A percentile compares a stretch with the other conserved stretches of the same genome.
phyloP scores from a whole-genome alignment of 2,797 vertebrate species.

The Microhierax caerulescens region DNA sequence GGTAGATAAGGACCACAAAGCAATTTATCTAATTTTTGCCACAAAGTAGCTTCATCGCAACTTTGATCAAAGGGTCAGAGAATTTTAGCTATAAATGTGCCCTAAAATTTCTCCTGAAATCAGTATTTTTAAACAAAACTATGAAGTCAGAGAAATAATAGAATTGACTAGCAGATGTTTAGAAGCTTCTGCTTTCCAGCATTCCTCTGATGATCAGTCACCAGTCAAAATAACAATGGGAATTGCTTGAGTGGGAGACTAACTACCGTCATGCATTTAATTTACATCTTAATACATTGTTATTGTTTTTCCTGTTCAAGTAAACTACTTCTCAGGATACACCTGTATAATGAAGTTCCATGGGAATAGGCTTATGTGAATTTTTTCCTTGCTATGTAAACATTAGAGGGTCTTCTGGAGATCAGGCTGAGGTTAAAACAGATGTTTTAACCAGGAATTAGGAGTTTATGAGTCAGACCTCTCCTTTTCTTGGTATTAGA shows the following conservation, averaged over 20 bases:
- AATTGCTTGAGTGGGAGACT: background rate
- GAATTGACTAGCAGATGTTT: slow-evolving; percentile 13
- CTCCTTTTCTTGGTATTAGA: background rate
- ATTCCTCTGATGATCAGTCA: background rate
- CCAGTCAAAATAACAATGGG: background rate
- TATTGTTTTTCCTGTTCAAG: slow-evolving; percentile 12
- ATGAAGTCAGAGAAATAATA: slow-evolving; percentile 25
- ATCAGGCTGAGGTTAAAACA: background rate
- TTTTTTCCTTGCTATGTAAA: background rate
- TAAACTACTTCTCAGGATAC: background rate
- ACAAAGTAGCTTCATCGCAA: background rate
- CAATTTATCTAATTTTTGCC: background rate
- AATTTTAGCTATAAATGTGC: background rate
- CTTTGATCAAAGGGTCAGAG: slow-evolving; percentile 27
- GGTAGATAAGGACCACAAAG: background rate
- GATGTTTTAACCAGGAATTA: background rate
- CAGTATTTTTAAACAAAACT: slow-evolving; percentile 16
- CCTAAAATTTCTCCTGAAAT: background rate
- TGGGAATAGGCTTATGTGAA: background rate
- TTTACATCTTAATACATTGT: slow-evolving; percentile 28
- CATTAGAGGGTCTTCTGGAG: background rate
- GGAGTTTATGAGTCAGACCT: background rate
- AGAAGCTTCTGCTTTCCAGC: background rate
- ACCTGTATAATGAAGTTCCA: slow-evolving; percentile 25
- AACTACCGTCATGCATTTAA: background rate